Percentiles rank a stretch among this genome's conserved stretches.
Evolutionary conservation across 1,140 invertebrate species (phyloP).

Genomic region (Pseudomyrmex cubaensis): DNA sequence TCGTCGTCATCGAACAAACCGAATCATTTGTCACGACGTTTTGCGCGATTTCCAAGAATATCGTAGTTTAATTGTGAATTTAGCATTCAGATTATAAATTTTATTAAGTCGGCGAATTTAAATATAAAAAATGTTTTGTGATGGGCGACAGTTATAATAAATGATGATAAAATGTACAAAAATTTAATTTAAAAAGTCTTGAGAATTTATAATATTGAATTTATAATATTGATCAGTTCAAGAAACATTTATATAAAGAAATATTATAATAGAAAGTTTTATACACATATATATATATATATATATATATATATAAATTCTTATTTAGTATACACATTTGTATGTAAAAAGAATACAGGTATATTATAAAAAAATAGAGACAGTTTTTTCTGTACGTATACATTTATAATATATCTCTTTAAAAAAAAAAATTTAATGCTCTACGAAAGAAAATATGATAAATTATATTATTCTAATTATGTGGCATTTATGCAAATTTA

Average conservation of each 20-base stretch:
- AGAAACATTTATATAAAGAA: too few species aligned
- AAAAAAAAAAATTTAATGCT: too few species aligned
- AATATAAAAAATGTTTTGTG: neutral
- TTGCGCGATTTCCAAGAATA: neutral
- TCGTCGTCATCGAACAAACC: conserved; percentile 15
- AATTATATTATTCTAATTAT: neutral
- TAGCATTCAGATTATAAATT: conserved; percentile 17
- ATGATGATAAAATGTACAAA: neutral
- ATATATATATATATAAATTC: too few species aligned
- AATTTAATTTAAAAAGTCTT: neutral
- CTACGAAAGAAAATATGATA: too few species aligned
- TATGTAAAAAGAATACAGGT: too few species aligned
- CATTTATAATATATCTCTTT: too few species aligned
- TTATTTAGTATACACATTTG: too few species aligned
- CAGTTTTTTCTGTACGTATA: too few species aligned
- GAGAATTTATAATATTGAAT: too few species aligned
- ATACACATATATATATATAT: too few species aligned
- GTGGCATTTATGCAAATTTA: neutral
- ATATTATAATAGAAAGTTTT: neutral
- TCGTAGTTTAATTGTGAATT: conserved; percentile 17
- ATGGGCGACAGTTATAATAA: neutral
- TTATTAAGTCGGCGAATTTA: neutral
- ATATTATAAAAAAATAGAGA: too few species aligned
- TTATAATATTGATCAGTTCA: too few species aligned
- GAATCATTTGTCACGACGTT: conserved; percentile 21